phyloP scores from a whole-genome alignment of 2,888 invertebrate species.

The Conistra vaccinii region DNA sequence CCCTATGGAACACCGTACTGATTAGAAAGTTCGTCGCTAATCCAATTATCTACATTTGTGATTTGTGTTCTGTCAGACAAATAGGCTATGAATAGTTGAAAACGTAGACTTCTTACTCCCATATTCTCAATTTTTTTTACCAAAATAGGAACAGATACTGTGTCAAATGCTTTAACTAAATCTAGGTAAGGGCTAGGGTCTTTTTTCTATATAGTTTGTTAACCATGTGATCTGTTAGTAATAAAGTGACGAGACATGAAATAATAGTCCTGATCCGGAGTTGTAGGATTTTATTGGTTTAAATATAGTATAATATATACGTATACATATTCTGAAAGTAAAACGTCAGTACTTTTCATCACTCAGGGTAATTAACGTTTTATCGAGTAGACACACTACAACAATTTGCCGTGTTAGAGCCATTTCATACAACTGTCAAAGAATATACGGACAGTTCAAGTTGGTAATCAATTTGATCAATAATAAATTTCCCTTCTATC shows the following conservation, averaged over 20 bases:
- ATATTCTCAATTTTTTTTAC: neutral
- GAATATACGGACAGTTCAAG: neutral
- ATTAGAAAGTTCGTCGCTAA: neutral
- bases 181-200: neutral
- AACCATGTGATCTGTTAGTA: neutral
- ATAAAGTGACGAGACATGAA: neutral
- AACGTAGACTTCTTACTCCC: neutral
- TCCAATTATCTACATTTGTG: neutral
- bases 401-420: neutral
- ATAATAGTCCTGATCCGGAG: conserved; percentile 2
- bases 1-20: neutral
- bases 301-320: neutral
- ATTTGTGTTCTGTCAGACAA: neutral
- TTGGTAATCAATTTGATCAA: neutral
- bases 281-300: conserved; percentile 19
- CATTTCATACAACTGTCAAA: neutral
- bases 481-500: neutral
- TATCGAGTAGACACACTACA: neutral
- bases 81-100: neutral
- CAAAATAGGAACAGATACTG: neutral
- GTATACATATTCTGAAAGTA: conserved; percentile 7
- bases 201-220: neutral
- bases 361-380: neutral
- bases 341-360: neutral
- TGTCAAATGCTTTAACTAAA: neutral